Percentiles rank a stretch among this genome's conserved stretches.
These are phyloP conservation scores for Sebastes trivittatus DNA, from an alignment of 2,797 vertebrate genomes.

Conservation along the genomic window DNA sequence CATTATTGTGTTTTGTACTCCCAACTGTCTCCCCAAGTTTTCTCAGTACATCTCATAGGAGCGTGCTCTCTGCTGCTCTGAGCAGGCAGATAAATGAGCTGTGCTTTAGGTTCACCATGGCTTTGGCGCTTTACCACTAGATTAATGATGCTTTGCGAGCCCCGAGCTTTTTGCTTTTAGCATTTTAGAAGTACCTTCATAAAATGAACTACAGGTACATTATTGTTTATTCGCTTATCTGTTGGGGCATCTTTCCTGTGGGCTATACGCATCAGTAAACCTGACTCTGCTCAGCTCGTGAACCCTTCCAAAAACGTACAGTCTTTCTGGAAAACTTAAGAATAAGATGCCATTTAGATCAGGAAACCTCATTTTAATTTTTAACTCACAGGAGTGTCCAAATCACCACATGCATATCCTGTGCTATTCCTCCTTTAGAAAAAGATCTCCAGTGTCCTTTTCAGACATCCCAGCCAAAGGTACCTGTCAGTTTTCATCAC, in stretches of 20 bases:
- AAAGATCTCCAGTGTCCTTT: conserved; percentile 23
- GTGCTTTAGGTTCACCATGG: conserved; percentile 72
- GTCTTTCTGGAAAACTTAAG: conserved; percentile 16
- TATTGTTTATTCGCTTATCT: conserved; percentile 64
- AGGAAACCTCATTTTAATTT: not conserved
- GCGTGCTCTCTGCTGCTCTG: conserved; percentile 61
- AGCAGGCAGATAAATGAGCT: conserved; percentile 81
- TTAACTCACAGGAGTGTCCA: not conserved
- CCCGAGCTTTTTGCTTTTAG: conserved; percentile 68
- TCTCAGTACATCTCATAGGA: conserved; percentile 50
- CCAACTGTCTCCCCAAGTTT: conserved; percentile 55
- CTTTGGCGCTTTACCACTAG: conserved; percentile 74
- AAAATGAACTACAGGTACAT: conserved; percentile 71
- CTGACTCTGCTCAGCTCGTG: conserved; percentile 35
- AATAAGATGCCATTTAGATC: not conserved
- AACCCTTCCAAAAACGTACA: conserved; percentile 28
- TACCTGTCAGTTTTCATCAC: conserved; percentile 74
- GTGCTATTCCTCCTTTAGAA: conserved; percentile 24
- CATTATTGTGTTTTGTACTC: conserved; percentile 27
- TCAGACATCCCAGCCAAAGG: conserved; percentile 17
- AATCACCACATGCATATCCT: not conserved
- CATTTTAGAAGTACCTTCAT: conserved; percentile 70
- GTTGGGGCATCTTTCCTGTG: conserved; percentile 48
- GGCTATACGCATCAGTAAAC: conserved; percentile 49
- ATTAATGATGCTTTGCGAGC: conserved; percentile 80